Base-by-base conservation (phyloP, 2,888 invertebrate genomes). In the Ectemnius continuus region DNA sequence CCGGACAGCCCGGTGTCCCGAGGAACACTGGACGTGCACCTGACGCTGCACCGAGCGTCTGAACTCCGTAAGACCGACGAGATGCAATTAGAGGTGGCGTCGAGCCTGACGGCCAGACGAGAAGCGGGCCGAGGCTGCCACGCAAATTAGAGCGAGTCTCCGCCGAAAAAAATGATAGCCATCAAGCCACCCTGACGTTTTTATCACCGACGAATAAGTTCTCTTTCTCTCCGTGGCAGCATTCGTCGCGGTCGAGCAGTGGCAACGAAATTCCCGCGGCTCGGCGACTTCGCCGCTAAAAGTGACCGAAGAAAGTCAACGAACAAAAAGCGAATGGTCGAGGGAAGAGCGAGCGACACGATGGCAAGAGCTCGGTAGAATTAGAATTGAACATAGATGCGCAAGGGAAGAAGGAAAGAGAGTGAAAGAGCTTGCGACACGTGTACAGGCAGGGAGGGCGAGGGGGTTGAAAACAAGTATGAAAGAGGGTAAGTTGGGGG, bases 371-470 rank as follows among this genome's bases (percentile, higher is more conserved):
- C 48, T 36, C 52, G 52, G 58, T 47, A 62, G 68, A 46, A 70
- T 69, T 56, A 60, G 92, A 91, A 77, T 88, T 88, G 81, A 69
- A 26, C 56, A 11, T 11, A 11, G 36, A 11, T 36, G 5, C 36
- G 36, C 11, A 11, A 36, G 11, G 6, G 6, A 8, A 6, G 48
- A 64, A 62, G 8, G 5, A 4, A 57, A 11, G n/a, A 45, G 26
- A 11, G 52, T 58, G 18, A 67, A 52, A 62, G 61, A 59, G 20
- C 28, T 8, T 46, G 23, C 36, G 36, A 36, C 36, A 36, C 36
- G 36, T 36, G 36, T 36, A 36, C 8, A 36, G 11, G 4, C 36
- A 2, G 11, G 36, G 11, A 36, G 36, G 36, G 36, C 8, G 6
- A 36, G 6, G 11, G 36, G 36, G 5, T 36, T 36, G 36, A 36